These are phyloP conservation scores for Oxyscelio sp. DNA, from an alignment of 2,888 invertebrate species.

Conservation along the genomic window DNA sequence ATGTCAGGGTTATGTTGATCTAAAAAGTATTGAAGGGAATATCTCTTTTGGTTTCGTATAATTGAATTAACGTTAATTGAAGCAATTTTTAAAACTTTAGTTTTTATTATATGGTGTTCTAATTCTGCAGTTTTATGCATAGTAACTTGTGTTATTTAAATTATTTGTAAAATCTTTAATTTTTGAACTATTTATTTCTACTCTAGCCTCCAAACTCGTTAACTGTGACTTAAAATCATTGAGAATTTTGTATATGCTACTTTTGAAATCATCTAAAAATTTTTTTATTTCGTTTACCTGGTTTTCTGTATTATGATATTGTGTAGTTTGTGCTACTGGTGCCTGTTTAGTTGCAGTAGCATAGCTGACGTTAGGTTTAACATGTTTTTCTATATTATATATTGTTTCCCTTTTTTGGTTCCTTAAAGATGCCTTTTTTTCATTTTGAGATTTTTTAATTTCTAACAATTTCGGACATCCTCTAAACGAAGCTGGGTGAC, in stretches of 20 bases:
- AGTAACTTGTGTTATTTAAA: not conserved
- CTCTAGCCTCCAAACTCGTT: too few relatives aligned
- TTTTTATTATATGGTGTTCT: too few relatives aligned
- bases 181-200: not conserved
- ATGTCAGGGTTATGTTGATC: conserved; percentile 42
- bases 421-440: not conserved
- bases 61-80: conserved; percentile 71
- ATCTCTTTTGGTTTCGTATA: conserved; percentile 51
- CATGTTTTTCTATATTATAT: not conserved
- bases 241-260: not conserved
- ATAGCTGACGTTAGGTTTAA: not conserved
- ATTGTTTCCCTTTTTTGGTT: conserved; percentile 1
- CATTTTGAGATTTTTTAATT: not conserved
- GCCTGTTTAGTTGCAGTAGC: not conserved
- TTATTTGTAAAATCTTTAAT: not conserved
- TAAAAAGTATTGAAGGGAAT: conserved; percentile 35
- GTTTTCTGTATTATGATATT: not conserved
- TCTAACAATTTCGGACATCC: conserved; percentile 45
- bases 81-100: conserved; percentile 53
- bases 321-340: not conserved
- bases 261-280: too few relatives aligned
- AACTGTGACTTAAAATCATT: too few relatives aligned
- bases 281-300: not conserved
- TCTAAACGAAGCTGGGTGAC: conserved; percentile 66
- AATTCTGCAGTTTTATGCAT: too few relatives aligned